These are phyloP conservation scores for Pterobdella sp. DNA, from an alignment of 2,888 invertebrate species.

Conservation along the genomic window DNA sequence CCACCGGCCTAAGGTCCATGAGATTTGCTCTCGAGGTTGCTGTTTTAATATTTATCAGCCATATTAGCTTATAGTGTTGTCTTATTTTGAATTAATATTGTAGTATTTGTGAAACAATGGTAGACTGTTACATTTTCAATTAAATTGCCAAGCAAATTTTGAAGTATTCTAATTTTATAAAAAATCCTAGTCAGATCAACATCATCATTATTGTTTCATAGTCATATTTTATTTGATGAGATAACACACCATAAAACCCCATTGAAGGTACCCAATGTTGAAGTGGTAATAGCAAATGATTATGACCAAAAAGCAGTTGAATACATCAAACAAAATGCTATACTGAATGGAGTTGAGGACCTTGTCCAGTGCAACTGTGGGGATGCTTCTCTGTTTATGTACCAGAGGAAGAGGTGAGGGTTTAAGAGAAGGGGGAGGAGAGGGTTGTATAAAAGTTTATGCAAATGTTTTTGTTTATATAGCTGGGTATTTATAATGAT, in stretches of 20 bases:
- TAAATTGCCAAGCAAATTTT: not conserved
- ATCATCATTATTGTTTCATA: not conserved
- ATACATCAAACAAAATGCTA: constrained; percentile 72
- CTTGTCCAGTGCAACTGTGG: constrained; percentile 65
- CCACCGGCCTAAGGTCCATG: constrained; percentile 87
- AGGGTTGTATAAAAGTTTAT: no score
- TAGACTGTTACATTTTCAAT: no score
- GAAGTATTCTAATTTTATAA: not conserved
- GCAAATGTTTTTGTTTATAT: no score
- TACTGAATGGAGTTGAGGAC: constrained; percentile 65
- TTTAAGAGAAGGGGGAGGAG: no score
- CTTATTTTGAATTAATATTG: no score
- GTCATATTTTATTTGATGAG: not conserved
- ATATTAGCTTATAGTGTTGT: not conserved
- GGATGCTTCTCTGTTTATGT: constrained; percentile 65
- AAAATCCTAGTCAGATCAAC: not conserved
- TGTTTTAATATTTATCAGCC: not conserved
- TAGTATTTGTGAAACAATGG: no score
- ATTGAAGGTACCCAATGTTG: constrained; percentile 61
- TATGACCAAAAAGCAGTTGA: constrained; percentile 73
- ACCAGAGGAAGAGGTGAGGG: constrained; percentile 56
- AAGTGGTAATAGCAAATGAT: constrained; percentile 75
- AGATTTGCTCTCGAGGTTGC: constrained; percentile 80
- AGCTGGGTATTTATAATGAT: no score
- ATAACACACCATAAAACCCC: not conserved